A percentile compares a stretch with the other conserved stretches of the same genome.
phyloP scores from a whole-genome alignment of 2,888 invertebrate genomes.

The Lacanobia wlatinum region DNA sequence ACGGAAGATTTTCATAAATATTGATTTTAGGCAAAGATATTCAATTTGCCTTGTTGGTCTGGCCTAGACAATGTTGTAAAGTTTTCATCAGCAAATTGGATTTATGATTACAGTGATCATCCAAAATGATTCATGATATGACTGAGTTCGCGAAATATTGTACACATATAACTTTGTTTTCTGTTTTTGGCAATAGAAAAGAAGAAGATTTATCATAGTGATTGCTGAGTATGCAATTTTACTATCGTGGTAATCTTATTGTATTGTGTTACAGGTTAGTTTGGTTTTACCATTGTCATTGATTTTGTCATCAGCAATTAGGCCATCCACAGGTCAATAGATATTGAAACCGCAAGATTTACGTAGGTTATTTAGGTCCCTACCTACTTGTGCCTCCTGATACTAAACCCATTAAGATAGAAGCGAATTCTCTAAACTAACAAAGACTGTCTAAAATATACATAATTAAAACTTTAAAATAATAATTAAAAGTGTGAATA shows the following conservation, averaged over 20 bases:
- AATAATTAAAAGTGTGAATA: conserved; percentile 36
- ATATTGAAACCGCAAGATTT: conserved; percentile 75
- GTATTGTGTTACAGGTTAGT: background rate
- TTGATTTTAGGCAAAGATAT: no score
- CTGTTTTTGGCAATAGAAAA: background rate
- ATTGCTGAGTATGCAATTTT: background rate
- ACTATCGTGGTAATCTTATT: background rate
- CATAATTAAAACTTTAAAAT: background rate
- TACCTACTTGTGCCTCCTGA: conserved; percentile 74
- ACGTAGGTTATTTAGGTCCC: conserved; percentile 76
- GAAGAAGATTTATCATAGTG: background rate
- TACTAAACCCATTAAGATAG: conserved; percentile 83
- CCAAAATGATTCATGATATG: no score
- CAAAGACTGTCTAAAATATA: conserved; percentile 12
- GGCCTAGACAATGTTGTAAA: no score
- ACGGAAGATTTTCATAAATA: no score
- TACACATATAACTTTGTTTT: background rate
- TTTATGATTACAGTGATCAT: no score
- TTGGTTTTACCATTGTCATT: conserved; percentile 40
- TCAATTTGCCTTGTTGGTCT: no score
- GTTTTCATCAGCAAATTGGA: no score
- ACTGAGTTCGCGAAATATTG: no score
- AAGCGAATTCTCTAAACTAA: conserved; percentile 53
- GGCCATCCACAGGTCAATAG: conserved; percentile 29
- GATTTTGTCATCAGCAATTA: conserved; percentile 48